phyloP scores from a whole-genome alignment of 2,797 vertebrate genomes.

The Anabacerthia variegaticeps region DNA sequence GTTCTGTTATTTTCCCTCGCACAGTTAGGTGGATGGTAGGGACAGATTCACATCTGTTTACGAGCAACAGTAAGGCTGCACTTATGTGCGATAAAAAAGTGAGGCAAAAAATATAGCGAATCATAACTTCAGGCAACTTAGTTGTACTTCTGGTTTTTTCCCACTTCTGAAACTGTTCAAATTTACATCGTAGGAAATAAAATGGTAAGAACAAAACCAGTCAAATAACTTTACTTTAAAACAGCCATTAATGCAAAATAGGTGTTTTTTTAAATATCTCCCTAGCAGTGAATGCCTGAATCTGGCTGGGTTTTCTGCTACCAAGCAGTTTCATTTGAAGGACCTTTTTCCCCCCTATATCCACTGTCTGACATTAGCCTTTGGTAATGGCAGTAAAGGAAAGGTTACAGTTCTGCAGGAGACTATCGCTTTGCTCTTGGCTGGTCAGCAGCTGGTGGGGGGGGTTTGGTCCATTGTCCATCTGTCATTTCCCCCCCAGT shows the following conservation, averaged over 20 bases:
- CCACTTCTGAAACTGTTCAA: neutral
- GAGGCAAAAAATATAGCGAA: slow-evolving; percentile 9
- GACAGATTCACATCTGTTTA: slow-evolving; percentile 9
- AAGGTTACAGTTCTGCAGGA: neutral
- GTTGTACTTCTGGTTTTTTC: neutral
- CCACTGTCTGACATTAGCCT: neutral
- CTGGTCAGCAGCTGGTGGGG: neutral
- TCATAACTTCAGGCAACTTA: slow-evolving; percentile 17
- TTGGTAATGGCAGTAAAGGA: neutral
- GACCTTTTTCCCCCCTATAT: rapidly evolving
- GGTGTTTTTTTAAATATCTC: neutral
- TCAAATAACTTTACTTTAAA: neutral
- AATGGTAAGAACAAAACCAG: neutral
- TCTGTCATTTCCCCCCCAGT: neutral
- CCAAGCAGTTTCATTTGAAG: neutral
- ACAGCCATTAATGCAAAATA: neutral
- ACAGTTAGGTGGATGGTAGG: neutral
- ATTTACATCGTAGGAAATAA: neutral
- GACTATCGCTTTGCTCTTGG: neutral
- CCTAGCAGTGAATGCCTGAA: neutral
- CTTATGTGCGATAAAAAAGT: neutral
- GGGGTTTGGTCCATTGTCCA: neutral
- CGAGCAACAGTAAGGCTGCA: neutral
- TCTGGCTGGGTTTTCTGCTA: neutral
- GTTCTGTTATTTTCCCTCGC: neutral